Evolutionary conservation across 1,140 invertebrate genomes (phyloP), one percentile per base, ranked within the genome.

Genomic region (Nephotettix cincticeps): DNA sequence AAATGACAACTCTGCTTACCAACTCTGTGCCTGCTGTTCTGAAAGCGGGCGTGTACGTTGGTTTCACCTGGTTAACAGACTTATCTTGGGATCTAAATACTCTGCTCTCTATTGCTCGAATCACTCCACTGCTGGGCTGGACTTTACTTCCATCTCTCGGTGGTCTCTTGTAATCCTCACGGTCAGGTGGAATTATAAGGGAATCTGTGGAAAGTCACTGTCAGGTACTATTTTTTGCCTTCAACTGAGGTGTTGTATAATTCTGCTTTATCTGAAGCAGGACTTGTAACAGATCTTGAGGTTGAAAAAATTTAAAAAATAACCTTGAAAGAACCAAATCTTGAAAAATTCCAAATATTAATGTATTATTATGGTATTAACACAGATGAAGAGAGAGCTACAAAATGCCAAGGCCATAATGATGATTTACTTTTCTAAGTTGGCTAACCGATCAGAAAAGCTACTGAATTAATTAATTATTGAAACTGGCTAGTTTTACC

Each of bases 11-110:
- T 54, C 6, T 6, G 11, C 58, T 65, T 23, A 65, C 61, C 25
- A 65, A 27, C 28, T 65, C 61, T 1, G 61, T 65, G 1, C 61
- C 61, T 9, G 61, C 61, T 2, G 61, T 65, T 32, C 61, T 29
- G 28, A 65, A 65, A n/a, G 30, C 13, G 27, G 61, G 61, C 9
- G 61, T 19, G 28, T 21, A 11, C 13, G 17, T 4, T 6, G 9
- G 28, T 32, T 65, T n/a, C 17, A 29, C 32, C 17, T 29, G 47
- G 6, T 4, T n/a, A 11, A 4, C 3, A 51, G 47, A 51, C 6
- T 6, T 51, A 6, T n/a, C 6, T 4, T 51, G 3, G 17, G 47
- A 11, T 19, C 47, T 23, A 23, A 51, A 51, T n/a, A 51, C 47
- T 51, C 21, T 4, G 21, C 47, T 51, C 47, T 23, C 47, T n/a